phyloP scores from a whole-genome alignment of 2,797 vertebrate species.

The Cyprinodon diabolis region DNA sequence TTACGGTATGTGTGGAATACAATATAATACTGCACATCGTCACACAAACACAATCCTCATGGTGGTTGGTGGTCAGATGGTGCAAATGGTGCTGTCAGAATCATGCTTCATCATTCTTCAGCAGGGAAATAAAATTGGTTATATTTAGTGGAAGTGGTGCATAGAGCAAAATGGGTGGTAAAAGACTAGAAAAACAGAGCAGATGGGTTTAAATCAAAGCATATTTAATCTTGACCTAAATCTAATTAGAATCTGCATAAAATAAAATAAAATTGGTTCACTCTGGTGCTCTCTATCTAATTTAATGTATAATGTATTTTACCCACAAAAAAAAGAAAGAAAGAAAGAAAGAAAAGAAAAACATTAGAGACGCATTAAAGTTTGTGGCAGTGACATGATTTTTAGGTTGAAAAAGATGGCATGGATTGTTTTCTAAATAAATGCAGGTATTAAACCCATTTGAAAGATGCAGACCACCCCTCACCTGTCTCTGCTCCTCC shows the following conservation, averaged over 20 bases:
- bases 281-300: too few species aligned
- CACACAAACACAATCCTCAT: too few species aligned
- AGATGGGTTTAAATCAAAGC: not conserved
- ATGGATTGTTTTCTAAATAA: too few species aligned
- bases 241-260: not conserved
- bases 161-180: not conserved
- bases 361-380: not conserved
- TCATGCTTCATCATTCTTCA: not conserved
- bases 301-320: not conserved
- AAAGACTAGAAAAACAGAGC: too few species aligned
- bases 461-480: not conserved
- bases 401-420: too few species aligned
- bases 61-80: too few species aligned
- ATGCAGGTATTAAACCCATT: not conserved
- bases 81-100: not conserved
- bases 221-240: not conserved
- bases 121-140: too few species aligned
- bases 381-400: not conserved
- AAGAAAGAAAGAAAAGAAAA: too few species aligned
- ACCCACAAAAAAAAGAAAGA: too few species aligned
- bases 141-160: not conserved
- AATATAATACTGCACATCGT: too few species aligned
- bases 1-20: too few species aligned
- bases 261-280: not conserved
- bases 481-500: conserved; percentile 97